Conservation (phyloP, 2,888 invertebrate genomes). For the Syritta pipiens region DNA sequence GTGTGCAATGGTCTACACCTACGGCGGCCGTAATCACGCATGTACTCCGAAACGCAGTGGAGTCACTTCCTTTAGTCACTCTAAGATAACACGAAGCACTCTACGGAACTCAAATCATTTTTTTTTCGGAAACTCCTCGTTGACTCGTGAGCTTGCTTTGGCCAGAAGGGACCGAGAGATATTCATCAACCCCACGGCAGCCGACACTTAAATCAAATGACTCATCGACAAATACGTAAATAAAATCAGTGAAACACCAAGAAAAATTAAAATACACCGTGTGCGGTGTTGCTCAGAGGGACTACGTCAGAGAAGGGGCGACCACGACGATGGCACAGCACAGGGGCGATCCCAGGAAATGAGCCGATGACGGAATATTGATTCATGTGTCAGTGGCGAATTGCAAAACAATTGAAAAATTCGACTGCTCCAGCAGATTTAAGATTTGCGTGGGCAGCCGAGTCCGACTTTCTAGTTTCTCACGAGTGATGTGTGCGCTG, state of each 20-base stretch:
- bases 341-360: conserved; percentile 50
- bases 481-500: neutral
- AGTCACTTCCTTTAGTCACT: conserved; percentile 36
- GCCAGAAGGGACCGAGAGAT: conserved; percentile 13
- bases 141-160: neutral
- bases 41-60: conserved; percentile 33
- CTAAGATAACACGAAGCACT: conserved; percentile 22
- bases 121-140: conserved; percentile 11
- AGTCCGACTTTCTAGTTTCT: neutral
- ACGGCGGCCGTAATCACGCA: conserved; percentile 21
- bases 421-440: neutral
- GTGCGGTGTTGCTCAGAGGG: neutral
- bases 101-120: conserved; percentile 9
- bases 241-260: conserved; percentile 56
- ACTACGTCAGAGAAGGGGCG: conserved; percentile 16
- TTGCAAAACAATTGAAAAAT: conserved; percentile 32
- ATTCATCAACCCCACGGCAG: conserved; percentile 39
- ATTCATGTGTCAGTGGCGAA: conserved; percentile 36
- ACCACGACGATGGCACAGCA: conserved; percentile 3
- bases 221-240: conserved; percentile 60
- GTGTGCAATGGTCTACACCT: conserved; percentile 25
- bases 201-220: conserved; percentile 49
- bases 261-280: conserved; percentile 47
- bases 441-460: conserved; percentile 40
- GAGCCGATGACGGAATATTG: conserved; percentile 59